phyloP scores from a whole-genome alignment of 2,888 invertebrate species.

The Galeopsomyia nigrocyanea region DNA sequence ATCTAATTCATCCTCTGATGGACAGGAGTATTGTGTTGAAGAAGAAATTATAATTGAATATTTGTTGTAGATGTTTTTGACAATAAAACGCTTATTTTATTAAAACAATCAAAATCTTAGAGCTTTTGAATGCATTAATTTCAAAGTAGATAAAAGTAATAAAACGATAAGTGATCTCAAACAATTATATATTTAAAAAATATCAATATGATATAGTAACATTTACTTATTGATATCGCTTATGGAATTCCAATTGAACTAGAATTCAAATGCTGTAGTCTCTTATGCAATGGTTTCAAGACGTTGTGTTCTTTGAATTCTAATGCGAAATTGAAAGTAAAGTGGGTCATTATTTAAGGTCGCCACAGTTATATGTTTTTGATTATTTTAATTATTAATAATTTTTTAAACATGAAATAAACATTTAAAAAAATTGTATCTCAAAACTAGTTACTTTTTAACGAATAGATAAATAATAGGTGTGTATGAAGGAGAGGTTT shows the following conservation, averaged over 20 bases:
- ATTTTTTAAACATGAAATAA: no score
- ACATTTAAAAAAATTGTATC: no score
- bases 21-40: neutral
- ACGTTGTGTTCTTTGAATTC: conserved; percentile 49
- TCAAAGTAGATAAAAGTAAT: neutral
- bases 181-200: neutral
- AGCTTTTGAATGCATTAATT: neutral
- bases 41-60: no score
- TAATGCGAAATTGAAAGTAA: conserved; percentile 46
- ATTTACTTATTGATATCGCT: conserved; percentile 35
- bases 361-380: no score
- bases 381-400: no score
- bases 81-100: neutral
- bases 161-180: no score
- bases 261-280: conserved; percentile 30
- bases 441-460: no score
- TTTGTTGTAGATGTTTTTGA: neutral
- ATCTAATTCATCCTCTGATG: neutral
- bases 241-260: conserved; percentile 39
- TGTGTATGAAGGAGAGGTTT: no score
- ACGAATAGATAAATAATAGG: no score
- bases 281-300: conserved; percentile 50
- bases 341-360: neutral
- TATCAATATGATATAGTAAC: conserved; percentile 28
- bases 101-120: conserved; percentile 1